Evolutionary conservation across 30 jellyfish, hydroid and myxozoan species (phyloP).

Genomic region (Aurelia coerulea): DNA sequence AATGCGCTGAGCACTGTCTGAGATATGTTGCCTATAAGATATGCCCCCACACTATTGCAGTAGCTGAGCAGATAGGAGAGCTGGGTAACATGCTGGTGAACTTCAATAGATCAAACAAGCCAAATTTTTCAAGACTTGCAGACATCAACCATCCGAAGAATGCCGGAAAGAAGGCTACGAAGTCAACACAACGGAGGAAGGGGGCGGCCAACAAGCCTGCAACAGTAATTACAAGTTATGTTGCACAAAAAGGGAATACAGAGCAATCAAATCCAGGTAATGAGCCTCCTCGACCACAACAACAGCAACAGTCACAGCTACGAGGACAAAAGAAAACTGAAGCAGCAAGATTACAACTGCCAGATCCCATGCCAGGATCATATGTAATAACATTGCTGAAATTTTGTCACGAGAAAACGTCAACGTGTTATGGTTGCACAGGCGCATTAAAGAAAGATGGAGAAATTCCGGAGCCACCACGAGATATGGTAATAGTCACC

Average conservation of each 20-base stretch:
- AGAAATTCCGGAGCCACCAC: neutral
- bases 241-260: neutral
- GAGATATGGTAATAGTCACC: conserved; percentile 8
- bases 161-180: neutral
- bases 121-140: conserved; percentile 19
- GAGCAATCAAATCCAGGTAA: neutral
- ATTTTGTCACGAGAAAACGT: conserved; percentile 10
- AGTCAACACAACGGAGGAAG: conserved; percentile 10
- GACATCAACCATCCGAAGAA: neutral
- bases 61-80: conserved; percentile 16
- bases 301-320: neutral
- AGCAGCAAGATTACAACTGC: neutral
- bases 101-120: conserved; percentile 3
- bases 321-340: neutral
- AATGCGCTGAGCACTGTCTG: conserved; percentile 3
- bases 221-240: neutral
- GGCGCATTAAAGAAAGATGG: conserved; percentile 7
- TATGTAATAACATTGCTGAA: conserved; percentile 5
- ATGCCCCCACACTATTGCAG: conserved; percentile 17
- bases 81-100: conserved; percentile 12
- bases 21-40: conserved; percentile 9
- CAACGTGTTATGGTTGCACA: conserved; percentile 7
- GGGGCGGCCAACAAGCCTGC: conserved; percentile 1
- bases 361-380: conserved; percentile 31
- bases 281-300: neutral